Conservation (phyloP, 2,113 vertebrate species). For the Lamprologus sp. region DNA sequence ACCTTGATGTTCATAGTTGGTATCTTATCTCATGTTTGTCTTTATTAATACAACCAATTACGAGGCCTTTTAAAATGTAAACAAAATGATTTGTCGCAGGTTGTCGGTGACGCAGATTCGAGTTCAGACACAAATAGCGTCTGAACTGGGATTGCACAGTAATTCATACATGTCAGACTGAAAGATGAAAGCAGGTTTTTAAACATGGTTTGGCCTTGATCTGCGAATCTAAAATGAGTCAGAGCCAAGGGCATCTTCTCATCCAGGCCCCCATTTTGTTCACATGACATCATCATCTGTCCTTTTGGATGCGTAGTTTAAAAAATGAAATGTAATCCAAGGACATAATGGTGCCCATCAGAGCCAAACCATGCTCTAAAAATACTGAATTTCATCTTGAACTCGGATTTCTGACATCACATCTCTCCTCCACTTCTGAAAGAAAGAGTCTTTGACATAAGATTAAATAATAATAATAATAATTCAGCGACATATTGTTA, state of each 20-base stretch:
- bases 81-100: not conserved
- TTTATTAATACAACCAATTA: not conserved
- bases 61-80: not conserved
- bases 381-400: rapidly evolving
- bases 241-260: slow-evolving; percentile 4
- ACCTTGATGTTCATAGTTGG: not conserved
- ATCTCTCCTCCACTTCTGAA: not conserved
- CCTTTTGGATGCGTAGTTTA: not conserved
- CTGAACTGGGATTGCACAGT: not conserved
- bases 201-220: not conserved
- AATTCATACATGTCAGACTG: not conserved
- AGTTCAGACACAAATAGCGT: not conserved
- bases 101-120: slow-evolving; percentile 1
- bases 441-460: not conserved
- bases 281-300: slow-evolving; percentile 2
- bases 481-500: rapidly evolving
- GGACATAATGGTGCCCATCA: not conserved
- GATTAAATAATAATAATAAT: not conserved
- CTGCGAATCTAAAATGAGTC: not conserved
- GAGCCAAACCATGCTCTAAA: not conserved
- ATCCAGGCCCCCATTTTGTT: slow-evolving; percentile 25
- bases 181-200: not conserved
- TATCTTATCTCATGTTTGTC: not conserved
- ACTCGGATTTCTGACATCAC: not conserved
- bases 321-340: not conserved